Evolutionary conservation across 2,888 invertebrate genomes (phyloP).

Genomic region (Archips crataeganus): DNA sequence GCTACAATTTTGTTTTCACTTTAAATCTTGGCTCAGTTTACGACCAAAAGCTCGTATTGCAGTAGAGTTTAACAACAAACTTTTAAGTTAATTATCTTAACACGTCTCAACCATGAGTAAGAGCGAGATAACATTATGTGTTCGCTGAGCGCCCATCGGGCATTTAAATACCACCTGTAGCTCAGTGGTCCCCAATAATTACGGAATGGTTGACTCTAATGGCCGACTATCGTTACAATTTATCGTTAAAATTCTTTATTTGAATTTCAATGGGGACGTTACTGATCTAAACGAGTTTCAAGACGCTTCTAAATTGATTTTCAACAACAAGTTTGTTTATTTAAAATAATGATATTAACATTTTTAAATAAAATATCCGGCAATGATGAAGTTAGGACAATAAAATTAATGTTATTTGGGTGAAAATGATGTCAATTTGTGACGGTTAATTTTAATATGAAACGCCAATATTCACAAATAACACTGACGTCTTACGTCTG

Average conservation of each 20-base stretch:
- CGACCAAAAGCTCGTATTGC: constrained; percentile 23
- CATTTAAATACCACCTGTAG: constrained; percentile 76
- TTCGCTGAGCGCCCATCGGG: constrained; percentile 50
- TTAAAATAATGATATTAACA: constrained; percentile 66
- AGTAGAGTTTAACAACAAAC: constrained; percentile 28
- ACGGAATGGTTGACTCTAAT: constrained; percentile 69
- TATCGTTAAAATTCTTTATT: constrained; percentile 68
- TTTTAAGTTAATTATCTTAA: constrained; percentile 40
- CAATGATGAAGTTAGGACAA: constrained; percentile 6
- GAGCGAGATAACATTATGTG: constrained; percentile 50
- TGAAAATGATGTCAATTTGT: neutral
- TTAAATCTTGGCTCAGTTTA: constrained; percentile 11
- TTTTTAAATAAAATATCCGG: constrained; percentile 36
- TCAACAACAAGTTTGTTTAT: constrained; percentile 60
- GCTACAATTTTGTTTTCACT: constrained; percentile 4
- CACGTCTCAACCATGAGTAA: constrained; percentile 18
- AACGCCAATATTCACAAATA: neutral
- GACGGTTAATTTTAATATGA: neutral
- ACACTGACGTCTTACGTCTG: neutral
- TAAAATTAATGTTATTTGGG: constrained; percentile 8
- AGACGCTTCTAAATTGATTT: constrained; percentile 61
- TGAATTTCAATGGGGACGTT: constrained; percentile 59
- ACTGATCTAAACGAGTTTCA: constrained; percentile 52
- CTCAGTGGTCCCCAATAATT: constrained; percentile 67
- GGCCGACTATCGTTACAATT: constrained; percentile 65